Conservation (phyloP, 1,140 invertebrate genomes). For the Habropoda laboriosa region DNA sequence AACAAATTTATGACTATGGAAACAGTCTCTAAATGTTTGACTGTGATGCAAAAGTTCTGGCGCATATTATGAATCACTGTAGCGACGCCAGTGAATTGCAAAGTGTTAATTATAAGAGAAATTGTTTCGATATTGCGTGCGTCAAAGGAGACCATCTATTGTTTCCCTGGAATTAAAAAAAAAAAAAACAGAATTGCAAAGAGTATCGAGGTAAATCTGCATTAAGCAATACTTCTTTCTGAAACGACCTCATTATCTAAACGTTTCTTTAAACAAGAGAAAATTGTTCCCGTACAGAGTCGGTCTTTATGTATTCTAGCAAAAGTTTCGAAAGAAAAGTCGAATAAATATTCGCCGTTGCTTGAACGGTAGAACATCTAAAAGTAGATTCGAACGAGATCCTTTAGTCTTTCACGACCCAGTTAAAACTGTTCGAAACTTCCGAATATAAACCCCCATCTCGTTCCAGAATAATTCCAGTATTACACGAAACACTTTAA, state of each 20-base stretch:
- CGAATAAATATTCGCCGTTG: constrained; percentile 26
- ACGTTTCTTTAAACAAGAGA: background rate
- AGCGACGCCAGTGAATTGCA: too few relatives aligned
- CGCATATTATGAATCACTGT: too few relatives aligned
- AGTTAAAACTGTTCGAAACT: constrained; percentile 31
- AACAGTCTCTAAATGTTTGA: too few relatives aligned
- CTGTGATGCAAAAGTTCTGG: too few relatives aligned
- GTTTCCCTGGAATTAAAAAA: background rate
- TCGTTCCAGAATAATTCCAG: constrained; percentile 19
- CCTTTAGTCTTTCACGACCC: constrained; percentile 27
- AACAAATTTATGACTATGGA: too few relatives aligned
- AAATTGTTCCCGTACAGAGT: background rate
- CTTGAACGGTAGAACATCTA: constrained; percentile 24
- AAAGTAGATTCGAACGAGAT: constrained; percentile 29
- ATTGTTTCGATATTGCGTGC: too few relatives aligned
- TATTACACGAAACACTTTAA: constrained; percentile 1
- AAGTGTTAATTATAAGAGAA: too few relatives aligned
- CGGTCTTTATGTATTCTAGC: background rate
- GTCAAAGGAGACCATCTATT: background rate
- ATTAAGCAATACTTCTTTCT: too few relatives aligned
- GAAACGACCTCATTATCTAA: background rate
- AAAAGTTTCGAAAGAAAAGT: constrained; percentile 31
- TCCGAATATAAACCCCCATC: constrained; percentile 13
- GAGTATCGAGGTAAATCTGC: too few relatives aligned
- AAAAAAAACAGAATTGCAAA: too few relatives aligned